Conservation (phyloP, 2,888 invertebrate genomes). For the Aromia moschata region DNA sequence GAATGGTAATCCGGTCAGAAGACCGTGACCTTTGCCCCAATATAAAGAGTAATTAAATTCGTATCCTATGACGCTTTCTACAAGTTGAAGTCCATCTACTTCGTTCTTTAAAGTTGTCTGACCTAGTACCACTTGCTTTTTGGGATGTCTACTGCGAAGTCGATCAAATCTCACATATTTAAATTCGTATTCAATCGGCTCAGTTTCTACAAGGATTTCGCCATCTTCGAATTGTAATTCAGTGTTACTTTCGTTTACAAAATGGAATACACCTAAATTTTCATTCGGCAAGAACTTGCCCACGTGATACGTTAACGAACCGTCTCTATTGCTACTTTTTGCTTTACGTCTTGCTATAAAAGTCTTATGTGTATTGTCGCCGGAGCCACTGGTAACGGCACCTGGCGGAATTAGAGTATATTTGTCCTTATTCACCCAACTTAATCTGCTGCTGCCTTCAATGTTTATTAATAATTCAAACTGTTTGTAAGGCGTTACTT, state of each 20-base stretch:
- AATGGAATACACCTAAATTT: slow-evolving; percentile 74
- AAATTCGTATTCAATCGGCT: slow-evolving; percentile 81
- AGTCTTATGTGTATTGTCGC: slow-evolving; percentile 55
- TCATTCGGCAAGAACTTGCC: slow-evolving; percentile 75
- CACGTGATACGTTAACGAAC: slow-evolving; percentile 68
- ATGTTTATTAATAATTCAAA: slow-evolving; percentile 82
- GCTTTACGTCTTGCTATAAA: slow-evolving; percentile 56
- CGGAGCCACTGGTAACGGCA: slow-evolving; percentile 72
- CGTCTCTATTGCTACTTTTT: slow-evolving; percentile 48
- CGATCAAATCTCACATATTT: slow-evolving; percentile 60
- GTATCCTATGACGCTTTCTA: slow-evolving; percentile 79
- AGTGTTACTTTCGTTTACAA: slow-evolving; percentile 71
- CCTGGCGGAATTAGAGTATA: slow-evolving; percentile 74
- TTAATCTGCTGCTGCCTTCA: slow-evolving; percentile 78
- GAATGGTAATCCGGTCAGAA: slow-evolving; percentile 76
- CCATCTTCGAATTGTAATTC: slow-evolving; percentile 71
- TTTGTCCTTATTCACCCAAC: slow-evolving; percentile 81
- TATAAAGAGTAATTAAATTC: slow-evolving; percentile 75
- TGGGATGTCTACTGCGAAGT: slow-evolving; percentile 61
- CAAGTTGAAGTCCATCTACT: slow-evolving; percentile 65
- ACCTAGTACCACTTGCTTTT: slow-evolving; percentile 56
- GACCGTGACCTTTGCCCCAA: slow-evolving; percentile 83
- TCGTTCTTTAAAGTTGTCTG: slow-evolving; percentile 62
- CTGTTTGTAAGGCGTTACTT: slow-evolving; percentile 60
- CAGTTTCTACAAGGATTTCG: slow-evolving; percentile 82